Evolutionary conservation across 2,888 invertebrate species (phyloP).

Genomic region (Syrista parreyssii): DNA sequence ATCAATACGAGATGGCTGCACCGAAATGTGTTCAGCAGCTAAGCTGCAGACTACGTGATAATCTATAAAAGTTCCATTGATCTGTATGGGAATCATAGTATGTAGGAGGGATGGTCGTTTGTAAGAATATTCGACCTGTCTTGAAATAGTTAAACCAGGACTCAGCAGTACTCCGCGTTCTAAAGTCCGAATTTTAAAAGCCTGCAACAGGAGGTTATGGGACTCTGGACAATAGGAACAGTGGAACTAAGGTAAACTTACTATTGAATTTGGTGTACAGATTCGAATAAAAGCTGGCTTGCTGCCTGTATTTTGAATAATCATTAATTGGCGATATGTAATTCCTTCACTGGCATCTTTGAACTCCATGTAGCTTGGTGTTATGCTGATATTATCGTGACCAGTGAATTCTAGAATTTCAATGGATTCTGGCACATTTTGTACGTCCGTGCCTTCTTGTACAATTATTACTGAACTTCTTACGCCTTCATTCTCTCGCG

Average conservation of each 20-base stretch:
- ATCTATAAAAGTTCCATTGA: conserved; percentile 53
- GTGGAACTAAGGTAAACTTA: conserved; percentile 34
- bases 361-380: conserved; percentile 62
- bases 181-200: conserved; percentile 55
- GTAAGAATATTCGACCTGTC: conserved; percentile 57
- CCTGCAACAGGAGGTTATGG: conserved; percentile 46
- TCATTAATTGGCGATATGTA: conserved; percentile 50
- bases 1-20: conserved; percentile 57
- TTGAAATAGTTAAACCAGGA: conserved; percentile 61
- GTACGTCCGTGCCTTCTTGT: conserved; percentile 4
- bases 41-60: conserved; percentile 54
- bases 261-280: conserved; percentile 61
- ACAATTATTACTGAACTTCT: conserved; percentile 6
- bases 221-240: not conserved
- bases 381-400: conserved; percentile 53
- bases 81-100: conserved; percentile 56
- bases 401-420: conserved; percentile 11
- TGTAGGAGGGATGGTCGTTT: conserved; percentile 46
- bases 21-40: conserved; percentile 45
- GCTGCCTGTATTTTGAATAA: conserved; percentile 60
- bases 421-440: conserved; percentile 9
- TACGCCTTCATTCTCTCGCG: not conserved
- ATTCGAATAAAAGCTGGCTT: conserved; percentile 57
- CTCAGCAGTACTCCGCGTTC: conserved; percentile 45
- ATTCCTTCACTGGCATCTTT: conserved; percentile 65